These are phyloP conservation scores for Macrosiphum euphorbiae DNA, from an alignment of 2,888 invertebrate genomes.

Conservation along the genomic window DNA sequence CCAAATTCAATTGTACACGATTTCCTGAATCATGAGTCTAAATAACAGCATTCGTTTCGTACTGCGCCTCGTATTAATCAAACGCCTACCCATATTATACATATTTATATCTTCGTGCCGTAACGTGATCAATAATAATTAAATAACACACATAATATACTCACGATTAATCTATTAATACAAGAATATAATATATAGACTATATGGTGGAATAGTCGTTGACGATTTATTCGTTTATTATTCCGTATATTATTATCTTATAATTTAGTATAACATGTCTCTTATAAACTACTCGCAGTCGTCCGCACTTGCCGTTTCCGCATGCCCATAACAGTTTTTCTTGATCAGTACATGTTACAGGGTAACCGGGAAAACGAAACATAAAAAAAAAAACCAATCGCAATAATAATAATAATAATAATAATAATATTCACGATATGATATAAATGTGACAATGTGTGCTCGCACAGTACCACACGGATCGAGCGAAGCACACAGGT, in stretches of 20 bases:
- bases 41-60: not conserved
- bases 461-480: not conserved
- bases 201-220: not conserved
- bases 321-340: conserved; percentile 41
- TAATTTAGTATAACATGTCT: not conserved
- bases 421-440: not conserved
- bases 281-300: not conserved
- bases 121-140: not conserved
- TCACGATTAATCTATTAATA: not conserved
- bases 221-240: conserved; percentile 3
- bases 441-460: not conserved
- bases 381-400: not conserved
- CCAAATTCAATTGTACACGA: not conserved
- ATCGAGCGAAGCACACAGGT: not conserved
- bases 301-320: conserved; percentile 15
- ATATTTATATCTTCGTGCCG: not conserved
- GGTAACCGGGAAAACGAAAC: not conserved
- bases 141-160: not conserved
- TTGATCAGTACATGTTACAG: conserved; percentile 19
- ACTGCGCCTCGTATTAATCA: not conserved
- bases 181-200: not conserved
- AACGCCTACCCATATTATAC: not conserved
- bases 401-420: not conserved
- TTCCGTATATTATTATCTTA: not conserved
- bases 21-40: not conserved